Percentiles rank a stretch among this genome's conserved stretches.
phyloP scores from a whole-genome alignment of 2,797 vertebrate genomes.

The Sternarchorhynchus goeldii region DNA sequence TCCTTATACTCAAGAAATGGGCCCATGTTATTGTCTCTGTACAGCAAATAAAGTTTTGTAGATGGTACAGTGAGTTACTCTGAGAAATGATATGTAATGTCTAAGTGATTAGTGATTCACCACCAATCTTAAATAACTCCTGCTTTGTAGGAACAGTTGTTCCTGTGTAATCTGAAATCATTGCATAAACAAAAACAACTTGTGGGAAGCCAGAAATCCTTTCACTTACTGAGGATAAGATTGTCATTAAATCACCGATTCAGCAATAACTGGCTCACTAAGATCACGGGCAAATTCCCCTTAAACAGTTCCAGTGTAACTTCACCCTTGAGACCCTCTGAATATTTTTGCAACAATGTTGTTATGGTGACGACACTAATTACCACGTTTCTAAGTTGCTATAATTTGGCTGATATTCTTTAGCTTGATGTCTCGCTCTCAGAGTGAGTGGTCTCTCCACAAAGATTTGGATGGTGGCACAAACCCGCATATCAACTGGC shows the following conservation, averaged over 20 bases:
- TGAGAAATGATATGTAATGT: too few species aligned
- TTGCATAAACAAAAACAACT: background rate
- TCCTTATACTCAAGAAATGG: background rate
- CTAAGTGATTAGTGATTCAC: background rate
- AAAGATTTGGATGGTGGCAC: slow-evolving; percentile 87
- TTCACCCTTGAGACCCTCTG: background rate
- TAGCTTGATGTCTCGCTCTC: slow-evolving; percentile 76
- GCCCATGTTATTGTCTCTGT: background rate
- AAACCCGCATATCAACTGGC: slow-evolving; percentile 85
- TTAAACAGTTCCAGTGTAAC: background rate
- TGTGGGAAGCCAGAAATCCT: too few species aligned
- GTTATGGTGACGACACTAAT: slow-evolving; percentile 54
- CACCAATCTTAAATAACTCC: too few species aligned
- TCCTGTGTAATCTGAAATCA: background rate
- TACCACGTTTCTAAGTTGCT: slow-evolving; percentile 50
- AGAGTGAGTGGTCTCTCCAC: slow-evolving; percentile 87
- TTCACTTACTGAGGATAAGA: background rate
- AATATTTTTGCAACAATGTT: background rate
- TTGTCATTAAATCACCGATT: background rate
- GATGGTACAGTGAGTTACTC: background rate
- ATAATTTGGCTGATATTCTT: slow-evolving; percentile 45
- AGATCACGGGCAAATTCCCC: background rate
- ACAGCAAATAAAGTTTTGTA: background rate
- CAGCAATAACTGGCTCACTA: background rate
- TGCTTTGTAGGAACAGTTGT: background rate